Conservation (phyloP, 2,888 invertebrate genomes). For the Andricus curvator region DNA sequence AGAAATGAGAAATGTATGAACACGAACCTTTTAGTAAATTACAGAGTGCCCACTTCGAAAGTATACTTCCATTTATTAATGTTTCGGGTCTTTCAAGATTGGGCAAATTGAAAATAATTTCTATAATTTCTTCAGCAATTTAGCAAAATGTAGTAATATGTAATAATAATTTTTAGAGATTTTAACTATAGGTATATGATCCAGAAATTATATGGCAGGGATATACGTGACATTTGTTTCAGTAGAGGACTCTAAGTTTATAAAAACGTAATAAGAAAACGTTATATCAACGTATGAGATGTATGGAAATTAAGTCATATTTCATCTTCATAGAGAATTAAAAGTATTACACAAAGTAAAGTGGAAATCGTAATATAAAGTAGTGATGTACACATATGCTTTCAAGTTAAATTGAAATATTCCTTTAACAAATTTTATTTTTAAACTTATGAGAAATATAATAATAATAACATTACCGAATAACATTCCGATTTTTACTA, state of each 20-base stretch:
- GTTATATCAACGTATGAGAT: too few species aligned
- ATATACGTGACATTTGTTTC: not conserved
- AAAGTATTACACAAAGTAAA: too few species aligned
- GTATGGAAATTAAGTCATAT: too few species aligned
- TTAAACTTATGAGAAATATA: too few species aligned
- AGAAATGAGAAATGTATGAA: slow-evolving; percentile 19
- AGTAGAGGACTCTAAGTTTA: not conserved
- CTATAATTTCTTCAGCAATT: not conserved
- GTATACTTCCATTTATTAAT: not conserved
- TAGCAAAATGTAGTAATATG: not conserved
- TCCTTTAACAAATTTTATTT: too few species aligned
- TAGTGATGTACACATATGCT: too few species aligned
- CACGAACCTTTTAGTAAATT: slow-evolving; percentile 14
- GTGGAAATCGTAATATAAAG: too few species aligned
- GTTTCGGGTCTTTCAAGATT: not conserved
- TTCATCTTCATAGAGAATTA: too few species aligned
- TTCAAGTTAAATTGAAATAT: too few species aligned
- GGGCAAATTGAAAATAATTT: not conserved
- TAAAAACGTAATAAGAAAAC: too few species aligned
- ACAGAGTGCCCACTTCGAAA: not conserved
- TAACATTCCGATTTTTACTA: too few species aligned
- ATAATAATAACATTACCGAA: too few species aligned
- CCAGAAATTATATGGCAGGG: not conserved
- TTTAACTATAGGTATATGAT: not conserved
- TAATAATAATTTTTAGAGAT: not conserved